Evolutionary conservation across 2,797 vertebrate genomes (phyloP).

Genomic region (Rhinoraja longicauda): DNA sequence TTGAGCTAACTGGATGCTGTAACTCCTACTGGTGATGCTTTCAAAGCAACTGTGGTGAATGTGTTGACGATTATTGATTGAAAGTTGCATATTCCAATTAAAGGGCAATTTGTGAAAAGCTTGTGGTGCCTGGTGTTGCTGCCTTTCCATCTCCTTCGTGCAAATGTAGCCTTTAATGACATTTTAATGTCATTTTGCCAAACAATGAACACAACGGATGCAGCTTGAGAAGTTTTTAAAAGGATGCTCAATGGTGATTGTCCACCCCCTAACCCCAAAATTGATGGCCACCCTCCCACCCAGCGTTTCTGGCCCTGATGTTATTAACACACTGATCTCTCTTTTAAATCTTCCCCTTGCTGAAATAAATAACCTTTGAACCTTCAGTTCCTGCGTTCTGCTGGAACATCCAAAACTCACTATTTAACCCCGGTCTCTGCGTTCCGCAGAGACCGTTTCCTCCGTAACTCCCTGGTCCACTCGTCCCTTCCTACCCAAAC

Average conservation of each 20-base stretch:
- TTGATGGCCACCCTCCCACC: too few relatives aligned
- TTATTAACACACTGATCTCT: too few relatives aligned
- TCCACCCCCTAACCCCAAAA: too few relatives aligned
- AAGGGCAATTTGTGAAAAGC: background rate
- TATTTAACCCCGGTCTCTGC: too few relatives aligned
- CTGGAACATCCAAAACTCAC: too few relatives aligned
- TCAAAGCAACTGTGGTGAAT: background rate
- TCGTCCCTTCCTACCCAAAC: too few relatives aligned
- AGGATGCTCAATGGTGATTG: background rate
- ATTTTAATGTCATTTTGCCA: background rate
- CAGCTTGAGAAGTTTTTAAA: background rate
- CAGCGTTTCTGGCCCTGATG: too few relatives aligned
- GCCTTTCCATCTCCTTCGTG: background rate
- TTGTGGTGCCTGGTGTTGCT: background rate
- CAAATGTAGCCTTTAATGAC: background rate
- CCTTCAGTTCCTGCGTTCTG: too few relatives aligned
- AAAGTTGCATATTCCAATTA: background rate
- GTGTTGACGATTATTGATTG: background rate
- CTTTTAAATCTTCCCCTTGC: too few relatives aligned
- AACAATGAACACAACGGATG: conserved; percentile 10
- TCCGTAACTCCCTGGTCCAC: too few relatives aligned
- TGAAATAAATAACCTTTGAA: too few relatives aligned
- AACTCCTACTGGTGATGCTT: background rate
- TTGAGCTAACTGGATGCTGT: background rate
- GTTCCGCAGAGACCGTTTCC: too few relatives aligned